Percentiles rank a stretch among this genome's conserved stretches.
phyloP scores from a whole-genome alignment of 2,888 invertebrate genomes.

The Pimpla rufipes region DNA sequence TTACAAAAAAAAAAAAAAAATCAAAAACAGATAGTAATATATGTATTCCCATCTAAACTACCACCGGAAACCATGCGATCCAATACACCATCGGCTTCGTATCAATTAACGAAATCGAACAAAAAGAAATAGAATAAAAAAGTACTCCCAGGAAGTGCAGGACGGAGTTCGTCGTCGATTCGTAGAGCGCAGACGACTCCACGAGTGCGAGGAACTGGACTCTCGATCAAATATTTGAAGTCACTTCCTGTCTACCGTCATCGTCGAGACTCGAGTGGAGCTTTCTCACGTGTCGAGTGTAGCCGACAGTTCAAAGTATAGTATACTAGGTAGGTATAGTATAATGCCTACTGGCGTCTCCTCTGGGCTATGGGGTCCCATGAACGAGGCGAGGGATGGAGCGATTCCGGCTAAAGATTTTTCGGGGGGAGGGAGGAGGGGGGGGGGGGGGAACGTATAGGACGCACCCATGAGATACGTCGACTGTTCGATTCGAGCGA shows the following conservation, averaged over 20 bases:
- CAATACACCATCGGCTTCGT: slow-evolving; percentile 24
- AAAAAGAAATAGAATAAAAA: not conserved
- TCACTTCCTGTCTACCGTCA: slow-evolving; percentile 77
- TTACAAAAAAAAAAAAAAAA: not conserved
- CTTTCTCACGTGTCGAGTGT: slow-evolving; percentile 63
- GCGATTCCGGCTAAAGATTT: slow-evolving; percentile 44
- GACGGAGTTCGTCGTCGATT: slow-evolving; percentile 60
- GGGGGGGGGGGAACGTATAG: not conserved
- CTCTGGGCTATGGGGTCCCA: slow-evolving; percentile 29
- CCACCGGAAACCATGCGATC: slow-evolving; percentile 49
- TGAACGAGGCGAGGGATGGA: slow-evolving; percentile 30
- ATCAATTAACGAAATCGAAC: not conserved
- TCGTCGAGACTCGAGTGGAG: slow-evolving; percentile 23
- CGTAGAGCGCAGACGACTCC: slow-evolving; percentile 46
- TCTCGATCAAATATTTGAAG: slow-evolving; percentile 78
- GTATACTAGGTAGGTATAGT: slow-evolving; percentile 6
- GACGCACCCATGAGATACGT: slow-evolving; percentile 38
- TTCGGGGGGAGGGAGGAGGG: not conserved
- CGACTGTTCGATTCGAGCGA: slow-evolving; percentile 50
- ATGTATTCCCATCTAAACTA: slow-evolving; percentile 1
- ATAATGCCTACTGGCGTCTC: slow-evolving; percentile 30
- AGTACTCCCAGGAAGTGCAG: slow-evolving; percentile 63
- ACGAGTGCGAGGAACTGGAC: slow-evolving; percentile 65
- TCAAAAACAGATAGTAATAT: too few relatives aligned
- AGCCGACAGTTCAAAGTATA: slow-evolving; percentile 17